Evolutionary conservation across 1,140 invertebrate genomes (phyloP).

Genomic region (Plectrocnemia conspersa): DNA sequence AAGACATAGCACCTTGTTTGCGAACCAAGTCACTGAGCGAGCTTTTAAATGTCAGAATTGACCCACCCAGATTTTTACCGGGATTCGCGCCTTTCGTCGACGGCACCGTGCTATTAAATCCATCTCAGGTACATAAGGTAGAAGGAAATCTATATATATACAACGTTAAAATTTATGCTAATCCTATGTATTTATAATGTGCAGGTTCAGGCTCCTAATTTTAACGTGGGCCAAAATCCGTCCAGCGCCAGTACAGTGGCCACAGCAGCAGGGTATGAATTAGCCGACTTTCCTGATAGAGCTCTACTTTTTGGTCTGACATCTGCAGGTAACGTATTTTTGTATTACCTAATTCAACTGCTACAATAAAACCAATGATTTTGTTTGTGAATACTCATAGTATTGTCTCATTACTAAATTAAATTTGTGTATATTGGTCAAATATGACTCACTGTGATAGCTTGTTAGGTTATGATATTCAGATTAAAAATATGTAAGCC

Average conservation of each 20-base stretch:
- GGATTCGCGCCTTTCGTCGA: constrained; percentile 88
- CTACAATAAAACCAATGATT: too few relatives aligned
- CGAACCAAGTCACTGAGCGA: constrained; percentile 67
- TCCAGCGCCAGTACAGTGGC: constrained; percentile 48
- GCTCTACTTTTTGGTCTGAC: constrained; percentile 75
- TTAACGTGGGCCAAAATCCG: constrained; percentile 41
- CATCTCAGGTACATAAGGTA: constrained; percentile 41
- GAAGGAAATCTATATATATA: too few relatives aligned
- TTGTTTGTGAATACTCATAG: too few relatives aligned
- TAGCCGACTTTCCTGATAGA: constrained; percentile 77
- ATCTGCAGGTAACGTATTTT: constrained; percentile 48
- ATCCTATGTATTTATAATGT: constrained; percentile 17
- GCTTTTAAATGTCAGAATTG: constrained; percentile 65
- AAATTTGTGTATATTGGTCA: too few relatives aligned
- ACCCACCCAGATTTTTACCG: constrained; percentile 75
- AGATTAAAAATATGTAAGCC: too few relatives aligned
- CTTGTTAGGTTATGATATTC: too few relatives aligned
- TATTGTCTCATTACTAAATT: too few relatives aligned
- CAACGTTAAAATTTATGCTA: not conserved
- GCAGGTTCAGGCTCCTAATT: constrained; percentile 45
- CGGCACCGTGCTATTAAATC: constrained; percentile 68
- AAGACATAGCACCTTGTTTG: constrained; percentile 80
- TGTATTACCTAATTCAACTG: not conserved
- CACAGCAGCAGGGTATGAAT: constrained; percentile 64
- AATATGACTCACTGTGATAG: too few relatives aligned